phyloP scores from a whole-genome alignment of 2,797 vertebrate species.

The Manis pentadactyla region DNA sequence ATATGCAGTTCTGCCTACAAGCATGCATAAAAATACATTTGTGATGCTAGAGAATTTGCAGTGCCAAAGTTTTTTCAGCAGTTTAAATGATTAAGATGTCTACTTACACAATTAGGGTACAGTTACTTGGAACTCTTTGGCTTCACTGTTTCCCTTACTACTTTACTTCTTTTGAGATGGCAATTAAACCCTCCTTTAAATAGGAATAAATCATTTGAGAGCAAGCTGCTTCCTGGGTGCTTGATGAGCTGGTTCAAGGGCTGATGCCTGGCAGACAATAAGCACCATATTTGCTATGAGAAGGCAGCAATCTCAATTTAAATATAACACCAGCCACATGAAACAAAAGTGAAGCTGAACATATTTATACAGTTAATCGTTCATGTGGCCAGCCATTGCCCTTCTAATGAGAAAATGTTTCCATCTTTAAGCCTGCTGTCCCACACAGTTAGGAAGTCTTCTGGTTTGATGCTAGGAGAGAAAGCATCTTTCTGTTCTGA shows the following conservation, averaged over 20 bases:
- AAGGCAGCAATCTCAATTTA: not conserved
- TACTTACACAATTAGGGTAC: not conserved
- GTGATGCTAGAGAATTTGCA: not conserved
- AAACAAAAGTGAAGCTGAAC: not conserved
- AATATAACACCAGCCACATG: not conserved
- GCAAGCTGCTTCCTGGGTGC: constrained; percentile 8
- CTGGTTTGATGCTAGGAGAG: not conserved
- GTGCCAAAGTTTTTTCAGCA: not conserved
- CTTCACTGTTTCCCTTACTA: not conserved
- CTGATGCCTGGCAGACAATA: not conserved
- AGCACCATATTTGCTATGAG: not conserved
- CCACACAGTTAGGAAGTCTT: not conserved
- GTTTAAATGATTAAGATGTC: not conserved
- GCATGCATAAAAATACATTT: not conserved
- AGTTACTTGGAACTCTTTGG: not conserved
- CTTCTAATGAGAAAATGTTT: not conserved
- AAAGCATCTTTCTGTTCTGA: not conserved
- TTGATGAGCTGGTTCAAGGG: not conserved
- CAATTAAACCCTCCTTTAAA: not conserved
- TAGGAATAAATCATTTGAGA: constrained; percentile 23
- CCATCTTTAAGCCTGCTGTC: not conserved
- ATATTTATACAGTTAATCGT: not conserved
- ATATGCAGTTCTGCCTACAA: not conserved
- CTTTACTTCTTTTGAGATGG: not conserved
- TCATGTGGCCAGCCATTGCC: not conserved